A percentile compares a stretch with the other conserved stretches of the same genome.
Evolutionary conservation across 2,113 vertebrate species (phyloP).

Genomic region (Pygoscelis adeliae): DNA sequence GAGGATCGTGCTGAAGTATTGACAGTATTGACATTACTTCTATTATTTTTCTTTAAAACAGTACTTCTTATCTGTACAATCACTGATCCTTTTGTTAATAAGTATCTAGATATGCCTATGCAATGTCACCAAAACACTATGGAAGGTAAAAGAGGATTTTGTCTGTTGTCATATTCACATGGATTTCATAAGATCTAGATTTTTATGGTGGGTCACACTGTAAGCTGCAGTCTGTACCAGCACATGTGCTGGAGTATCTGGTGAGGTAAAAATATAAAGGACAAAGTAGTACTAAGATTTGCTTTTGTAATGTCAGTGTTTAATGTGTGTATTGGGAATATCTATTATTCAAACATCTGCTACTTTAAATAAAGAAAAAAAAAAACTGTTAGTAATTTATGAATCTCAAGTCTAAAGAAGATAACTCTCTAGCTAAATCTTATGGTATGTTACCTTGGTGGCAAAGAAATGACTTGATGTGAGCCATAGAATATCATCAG

Average conservation of each 20-base stretch:
- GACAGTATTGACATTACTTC: not conserved
- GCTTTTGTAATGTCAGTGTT: not conserved
- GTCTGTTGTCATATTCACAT: accelerated
- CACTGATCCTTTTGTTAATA: not conserved
- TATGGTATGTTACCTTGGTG: not conserved
- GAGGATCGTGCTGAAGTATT: not conserved
- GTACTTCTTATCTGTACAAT: not conserved
- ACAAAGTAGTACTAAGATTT: not conserved
- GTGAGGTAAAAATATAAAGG: not conserved
- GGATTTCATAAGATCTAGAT: not conserved
- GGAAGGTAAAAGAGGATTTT: not conserved
- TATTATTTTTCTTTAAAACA: not conserved
- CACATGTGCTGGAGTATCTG: not conserved
- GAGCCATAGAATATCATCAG: not conserved
- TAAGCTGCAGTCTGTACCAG: not conserved
- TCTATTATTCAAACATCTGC: not conserved
- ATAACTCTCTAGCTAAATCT: not conserved
- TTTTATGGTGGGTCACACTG: not conserved
- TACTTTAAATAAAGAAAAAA: not conserved
- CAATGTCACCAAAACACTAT: not conserved
- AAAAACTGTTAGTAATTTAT: not conserved
- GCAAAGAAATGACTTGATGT: not conserved
- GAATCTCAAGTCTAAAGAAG: not conserved
- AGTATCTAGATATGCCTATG: not conserved
- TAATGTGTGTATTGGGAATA: not conserved